Base-by-base conservation (phyloP, 1,140 invertebrate genomes). In the Apis dorsata region DNA sequence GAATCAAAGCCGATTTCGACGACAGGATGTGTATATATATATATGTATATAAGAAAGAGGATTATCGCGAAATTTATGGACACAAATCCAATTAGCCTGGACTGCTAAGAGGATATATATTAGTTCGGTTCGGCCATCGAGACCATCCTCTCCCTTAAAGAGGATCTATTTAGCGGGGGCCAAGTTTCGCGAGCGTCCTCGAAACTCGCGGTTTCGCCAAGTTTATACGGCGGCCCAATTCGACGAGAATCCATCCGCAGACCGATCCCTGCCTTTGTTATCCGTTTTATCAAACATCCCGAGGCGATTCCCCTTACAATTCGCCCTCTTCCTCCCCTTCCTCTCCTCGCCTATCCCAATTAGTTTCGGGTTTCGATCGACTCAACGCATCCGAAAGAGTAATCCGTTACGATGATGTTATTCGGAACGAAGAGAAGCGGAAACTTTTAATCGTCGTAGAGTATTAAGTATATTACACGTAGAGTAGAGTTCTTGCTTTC, bases 61-160 rank as follows among this genome's bases (percentile, higher is more conserved):
- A 82, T 82, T 82, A 77, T 51, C 74, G 28, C 15, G 65, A 77
- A 77, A 82, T 82, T 82, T 82, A 82, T 82, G 65, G 74, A 77
- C 80, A 55, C 63, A 82, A 82, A 82, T 82, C 73, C 80, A 82
- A 82, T 82, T 82, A 82, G 73, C 83, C 5, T 76, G 65, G 60
- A 59, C 55, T 28, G 17, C 76, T 84, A 77, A 83, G 86, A 86
- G 84, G 86, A 86, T 84, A 87, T 80, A 87, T 87, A 84, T 86
- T 86, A 87, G 72, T 87, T 83, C 75, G 86, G 82, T 79, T 79
- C 81, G 85, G 78, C 59, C 71, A n/a, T n/a, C 21, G 79, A 34
- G 85, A 17, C 15, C 62, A n/a, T 70, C 75, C 24, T 15, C 53
- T 72, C 60, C 62, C 74, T 81, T 74, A 79, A 79, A 83, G 81